A percentile compares a stretch with the other conserved stretches of the same genome.
Conservation (phyloP, 2,113 vertebrate species). For the Gallinago paraguaiae region DNA sequence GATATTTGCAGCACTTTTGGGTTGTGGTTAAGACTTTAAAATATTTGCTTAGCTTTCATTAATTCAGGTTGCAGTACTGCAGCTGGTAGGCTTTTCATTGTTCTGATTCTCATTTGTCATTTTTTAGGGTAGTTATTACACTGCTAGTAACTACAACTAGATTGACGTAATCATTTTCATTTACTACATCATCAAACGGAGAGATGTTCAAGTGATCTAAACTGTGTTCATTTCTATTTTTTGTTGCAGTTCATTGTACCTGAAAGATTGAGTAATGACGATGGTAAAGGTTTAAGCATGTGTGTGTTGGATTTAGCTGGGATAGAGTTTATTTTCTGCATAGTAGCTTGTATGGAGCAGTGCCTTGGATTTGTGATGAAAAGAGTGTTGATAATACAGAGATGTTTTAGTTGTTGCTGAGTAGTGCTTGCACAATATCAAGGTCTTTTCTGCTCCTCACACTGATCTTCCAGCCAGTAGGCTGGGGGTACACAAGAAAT, state of each 20-base stretch:
- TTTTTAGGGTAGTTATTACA: background rate
- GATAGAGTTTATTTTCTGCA: background rate
- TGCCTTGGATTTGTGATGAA: background rate
- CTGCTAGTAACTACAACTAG: background rate
- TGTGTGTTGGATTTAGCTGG: background rate
- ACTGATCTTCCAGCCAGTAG: rapidly evolving
- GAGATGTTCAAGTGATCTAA: background rate
- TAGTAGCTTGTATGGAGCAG: background rate
- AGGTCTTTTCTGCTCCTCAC: background rate
- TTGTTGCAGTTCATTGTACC: background rate
- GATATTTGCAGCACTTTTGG: background rate
- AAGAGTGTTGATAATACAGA: background rate
- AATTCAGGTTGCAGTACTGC: background rate
- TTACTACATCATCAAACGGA: background rate
- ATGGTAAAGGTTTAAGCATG: background rate
- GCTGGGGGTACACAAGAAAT: background rate
- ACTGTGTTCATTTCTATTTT: background rate
- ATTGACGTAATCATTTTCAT: background rate
- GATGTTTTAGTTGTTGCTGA: rapidly evolving
- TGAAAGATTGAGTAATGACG: background rate
- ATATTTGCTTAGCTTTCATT: background rate
- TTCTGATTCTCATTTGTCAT: background rate
- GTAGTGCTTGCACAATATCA: background rate
- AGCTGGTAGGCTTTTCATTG: background rate
- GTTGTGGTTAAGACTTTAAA: background rate